Conservation (phyloP, 53 echinoderm and acorn worm genomes). For the Glandiceps talaboti region DNA sequence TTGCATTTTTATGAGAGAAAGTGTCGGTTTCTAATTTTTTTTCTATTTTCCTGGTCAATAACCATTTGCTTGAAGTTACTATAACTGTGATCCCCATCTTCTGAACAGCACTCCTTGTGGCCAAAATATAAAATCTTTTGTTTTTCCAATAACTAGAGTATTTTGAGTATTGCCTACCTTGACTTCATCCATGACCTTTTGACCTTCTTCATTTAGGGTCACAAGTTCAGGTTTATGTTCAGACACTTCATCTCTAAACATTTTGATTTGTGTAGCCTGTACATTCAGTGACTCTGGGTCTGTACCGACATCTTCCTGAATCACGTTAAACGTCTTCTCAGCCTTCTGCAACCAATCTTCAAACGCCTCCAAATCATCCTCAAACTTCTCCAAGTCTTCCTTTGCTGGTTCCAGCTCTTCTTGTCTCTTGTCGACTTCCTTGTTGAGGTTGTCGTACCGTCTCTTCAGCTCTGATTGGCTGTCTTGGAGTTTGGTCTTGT, state of each 20-base stretch:
- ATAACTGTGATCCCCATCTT: too few relatives aligned
- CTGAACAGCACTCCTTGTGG: too few relatives aligned
- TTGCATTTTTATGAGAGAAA: too few relatives aligned
- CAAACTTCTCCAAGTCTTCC: slow-evolving; percentile 74
- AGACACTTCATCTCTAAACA: slow-evolving; percentile 77
- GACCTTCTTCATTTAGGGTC: slow-evolving; percentile 68
- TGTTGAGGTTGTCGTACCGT: slow-evolving; percentile 71
- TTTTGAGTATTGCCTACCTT: slow-evolving; percentile 46
- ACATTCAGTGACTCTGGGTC: slow-evolving; percentile 41
- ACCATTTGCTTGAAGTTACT: too few relatives aligned
- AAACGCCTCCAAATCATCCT: slow-evolving; percentile 68
- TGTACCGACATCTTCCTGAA: slow-evolving; percentile 54
- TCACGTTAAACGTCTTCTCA: slow-evolving; percentile 39
- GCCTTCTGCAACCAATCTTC: slow-evolving; percentile 52
- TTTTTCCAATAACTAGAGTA: too few relatives aligned
- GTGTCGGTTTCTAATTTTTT: too few relatives aligned
- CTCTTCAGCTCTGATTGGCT: slow-evolving; percentile 67
- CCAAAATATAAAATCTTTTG: too few relatives aligned
- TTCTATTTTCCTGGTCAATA: too few relatives aligned
- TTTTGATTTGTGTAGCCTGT: slow-evolving; percentile 41
- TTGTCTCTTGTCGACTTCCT: slow-evolving; percentile 72
- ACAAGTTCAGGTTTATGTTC: slow-evolving; percentile 89
- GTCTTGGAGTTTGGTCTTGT: slow-evolving; percentile 62
- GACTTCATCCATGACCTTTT: slow-evolving; percentile 51
- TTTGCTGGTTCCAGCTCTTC: slow-evolving; percentile 49